Evolutionary conservation across 2,113 vertebrate species (phyloP), one percentile per base, ranked within the genome.

Genomic region (Murina feae): DNA sequence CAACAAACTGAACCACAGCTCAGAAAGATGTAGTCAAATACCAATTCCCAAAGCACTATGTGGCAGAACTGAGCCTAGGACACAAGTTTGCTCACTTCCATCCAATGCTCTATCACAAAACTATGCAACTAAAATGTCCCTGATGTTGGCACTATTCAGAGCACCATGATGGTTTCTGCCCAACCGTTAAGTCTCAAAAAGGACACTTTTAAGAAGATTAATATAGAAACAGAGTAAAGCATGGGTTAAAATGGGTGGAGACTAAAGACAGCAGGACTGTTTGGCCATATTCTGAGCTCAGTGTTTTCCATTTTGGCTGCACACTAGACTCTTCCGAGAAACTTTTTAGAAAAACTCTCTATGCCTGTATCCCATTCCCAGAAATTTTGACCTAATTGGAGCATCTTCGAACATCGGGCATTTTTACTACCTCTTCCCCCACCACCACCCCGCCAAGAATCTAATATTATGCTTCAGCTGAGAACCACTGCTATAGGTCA

Each of bases 281-380:
- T 18, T 86, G 60, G 82, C n/a, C 51, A 71, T 12, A 83, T 39
- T 86, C n/a, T 68, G 42, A 35, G 60, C 75, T 97, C 96, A 71
- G 75, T 86, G 44, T 23, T 86, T 82, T 90, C 53, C 28, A 39
- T 88, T 80, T 51, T 21, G 53, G 58, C 51, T 80, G 28, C 13
- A 53, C 25, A 32, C 3, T 51, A 78, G 9, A 75, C 39, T 82
- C 20, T 37, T 28, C 17, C 4, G 4, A 86, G 14, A 42, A 81
- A 63, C 8, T n/a, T 93, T 90, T 84, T n/a, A 74, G 13, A 69
- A 83, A 96, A 86, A 39, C 16, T 78, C 20, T 18, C 63, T 60
- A 17, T 65, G 49, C 28, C 68, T 78, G 1, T 35, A 82, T n/a
- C 2, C 75, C 44, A 82, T 71, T 44, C 30, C 60, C 30, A 25